phyloP scores from a whole-genome alignment of 2,888 invertebrate genomes.

The Tachina lurida region DNA sequence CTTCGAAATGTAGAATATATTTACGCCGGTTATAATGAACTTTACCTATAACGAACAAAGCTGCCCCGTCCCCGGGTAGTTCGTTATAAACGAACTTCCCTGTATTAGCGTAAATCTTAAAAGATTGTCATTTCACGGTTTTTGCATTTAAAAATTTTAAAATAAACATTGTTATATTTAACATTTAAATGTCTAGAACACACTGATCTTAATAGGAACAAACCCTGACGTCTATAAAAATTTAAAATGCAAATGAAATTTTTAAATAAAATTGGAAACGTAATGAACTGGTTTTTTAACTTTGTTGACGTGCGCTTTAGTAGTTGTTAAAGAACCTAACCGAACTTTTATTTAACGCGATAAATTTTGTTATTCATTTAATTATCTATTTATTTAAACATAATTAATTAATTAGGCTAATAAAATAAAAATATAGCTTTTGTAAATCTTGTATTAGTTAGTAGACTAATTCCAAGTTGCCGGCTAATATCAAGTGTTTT shows the following conservation, averaged over 20 bases:
- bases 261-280: slow-evolving; percentile 40
- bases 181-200: slow-evolving; percentile 64
- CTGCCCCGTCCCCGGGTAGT: too few species aligned
- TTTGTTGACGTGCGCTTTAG: slow-evolving; percentile 14
- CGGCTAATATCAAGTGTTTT: too few species aligned
- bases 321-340: slow-evolving; percentile 37
- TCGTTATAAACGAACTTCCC: too few species aligned
- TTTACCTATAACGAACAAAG: too few species aligned
- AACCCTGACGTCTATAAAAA: slow-evolving; percentile 21
- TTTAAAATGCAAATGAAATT: slow-evolving; percentile 37
- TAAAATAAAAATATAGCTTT: not conserved
- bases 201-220: slow-evolving; percentile 15
- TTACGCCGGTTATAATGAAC: too few species aligned
- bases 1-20: too few species aligned
- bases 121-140: not conserved
- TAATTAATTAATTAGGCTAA: slow-evolving; percentile 16
- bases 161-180: not conserved
- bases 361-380: too few species aligned
- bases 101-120: too few species aligned
- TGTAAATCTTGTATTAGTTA: slow-evolving; percentile 48
- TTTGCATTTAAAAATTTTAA: not conserved
- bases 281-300: slow-evolving; percentile 38
- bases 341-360: not conserved
- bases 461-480: slow-evolving; percentile 17
- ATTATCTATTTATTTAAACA: not conserved